Evolutionary conservation across 2,113 vertebrate genomes (phyloP).

Genomic region (Numida meleagris): DNA sequence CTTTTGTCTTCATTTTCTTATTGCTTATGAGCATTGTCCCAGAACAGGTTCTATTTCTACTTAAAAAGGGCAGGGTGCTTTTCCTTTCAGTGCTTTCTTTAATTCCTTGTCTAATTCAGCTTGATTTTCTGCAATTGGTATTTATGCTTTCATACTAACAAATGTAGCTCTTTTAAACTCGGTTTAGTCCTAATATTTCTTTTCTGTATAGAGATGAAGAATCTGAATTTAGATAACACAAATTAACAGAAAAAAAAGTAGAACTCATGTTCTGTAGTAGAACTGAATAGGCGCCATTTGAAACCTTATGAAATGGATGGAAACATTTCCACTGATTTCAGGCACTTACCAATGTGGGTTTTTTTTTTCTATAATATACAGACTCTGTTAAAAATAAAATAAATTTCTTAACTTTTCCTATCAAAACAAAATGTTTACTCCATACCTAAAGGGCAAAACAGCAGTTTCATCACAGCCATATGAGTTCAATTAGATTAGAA

Average conservation of each 20-base stretch:
- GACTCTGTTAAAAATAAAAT: background rate
- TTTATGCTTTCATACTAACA: background rate
- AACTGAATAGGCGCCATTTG: rapidly evolving
- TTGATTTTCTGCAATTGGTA: background rate
- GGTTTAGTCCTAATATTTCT: background rate
- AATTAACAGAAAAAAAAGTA: background rate
- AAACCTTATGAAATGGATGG: background rate
- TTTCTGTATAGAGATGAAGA: background rate
- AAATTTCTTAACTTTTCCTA: background rate
- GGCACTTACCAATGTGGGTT: background rate
- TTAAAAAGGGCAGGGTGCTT: background rate
- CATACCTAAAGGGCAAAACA: background rate
- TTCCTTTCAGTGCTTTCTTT: background rate
- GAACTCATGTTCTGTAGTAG: background rate
- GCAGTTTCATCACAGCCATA: background rate
- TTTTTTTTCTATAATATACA: background rate
- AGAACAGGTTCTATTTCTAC: background rate
- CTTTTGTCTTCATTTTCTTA: background rate
- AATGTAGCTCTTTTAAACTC: background rate
- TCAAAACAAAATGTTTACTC: background rate
- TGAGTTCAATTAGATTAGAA: background rate
- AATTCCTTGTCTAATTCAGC: background rate
- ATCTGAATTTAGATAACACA: background rate
- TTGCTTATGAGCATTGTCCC: background rate
- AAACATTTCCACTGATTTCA: background rate